Evolutionary conservation across 2,888 invertebrate species (phyloP), one percentile per base, ranked within the genome.

Genomic region (Pterostichus madidus): DNA sequence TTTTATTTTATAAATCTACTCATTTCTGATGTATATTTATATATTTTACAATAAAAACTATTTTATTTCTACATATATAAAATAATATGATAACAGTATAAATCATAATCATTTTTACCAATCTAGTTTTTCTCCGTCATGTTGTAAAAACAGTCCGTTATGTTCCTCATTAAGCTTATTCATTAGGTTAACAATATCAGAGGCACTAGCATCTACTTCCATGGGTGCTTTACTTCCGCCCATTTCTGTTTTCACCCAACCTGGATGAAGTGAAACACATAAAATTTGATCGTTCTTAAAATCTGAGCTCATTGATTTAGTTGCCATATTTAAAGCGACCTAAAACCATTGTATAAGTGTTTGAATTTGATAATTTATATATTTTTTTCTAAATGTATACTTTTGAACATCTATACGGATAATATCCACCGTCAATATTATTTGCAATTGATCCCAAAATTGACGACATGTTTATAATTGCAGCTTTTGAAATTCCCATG

Each of bases 231-330:
- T 94, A 52, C 92, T 89, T 4, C 98, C 97, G 4, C 98, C 98
- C 96, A 98, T 95, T 85, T 95, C 95, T 0, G 98, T 98, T 88
- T 94, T 93, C 6, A 98, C 97, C 98, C 97, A 98, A 1, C 98
- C 98, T 0, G 98, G 98, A 90, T 98, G 97, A 84, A 98, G 88
- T 80, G 91, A 92, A 0, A 94, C 91, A 0, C 94, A 95, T 15
- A 97, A 87, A 85, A 98, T 96, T 61, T 94, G 93, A 85, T 95
- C 93, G 52, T 92, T 92, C 87, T 93, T 94, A 84, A 98, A 91
- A 89, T 98, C 98, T 5, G 95, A 88, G 86, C 96, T 95, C 92
- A 98, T 92, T 0, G 96, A 96, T 88, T 94, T 95, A 0, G 97
- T 96, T 0, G 96, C 95, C 86, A 96, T 96, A 90, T 98, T 98